A percentile compares a stretch with the other conserved stretches of the same genome.
Conservation (phyloP, 2,888 invertebrate species). For the Amiota communis region DNA sequence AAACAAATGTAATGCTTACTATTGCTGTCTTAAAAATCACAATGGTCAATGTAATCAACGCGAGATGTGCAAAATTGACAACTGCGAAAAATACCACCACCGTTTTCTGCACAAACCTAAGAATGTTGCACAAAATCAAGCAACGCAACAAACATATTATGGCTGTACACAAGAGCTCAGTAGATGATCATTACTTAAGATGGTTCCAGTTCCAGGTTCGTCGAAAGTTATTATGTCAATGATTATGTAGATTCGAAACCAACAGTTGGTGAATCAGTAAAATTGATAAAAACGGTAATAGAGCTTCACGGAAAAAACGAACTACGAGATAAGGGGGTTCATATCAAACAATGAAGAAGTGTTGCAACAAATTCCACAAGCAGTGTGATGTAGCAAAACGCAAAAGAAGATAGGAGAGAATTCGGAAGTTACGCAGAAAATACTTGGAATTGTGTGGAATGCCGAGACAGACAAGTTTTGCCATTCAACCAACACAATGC, state of each 20-base stretch:
- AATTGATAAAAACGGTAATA: conserved; percentile 4
- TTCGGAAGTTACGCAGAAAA: not conserved
- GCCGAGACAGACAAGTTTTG: conserved; percentile 2
- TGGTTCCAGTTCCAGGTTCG: conserved; percentile 22
- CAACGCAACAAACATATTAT: not conserved
- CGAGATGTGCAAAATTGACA: too few relatives aligned
- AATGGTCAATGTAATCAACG: too few relatives aligned
- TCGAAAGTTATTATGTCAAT: conserved; percentile 1
- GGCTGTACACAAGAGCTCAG: conserved; percentile 17
- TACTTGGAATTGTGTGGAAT: not conserved
- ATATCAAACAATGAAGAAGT: conserved; percentile 3
- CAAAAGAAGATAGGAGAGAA: not conserved
- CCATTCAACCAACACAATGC: not conserved
- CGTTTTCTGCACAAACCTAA: conserved; percentile 11
- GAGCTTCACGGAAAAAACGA: not conserved
- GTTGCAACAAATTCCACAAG: not conserved
- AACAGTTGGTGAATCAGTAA: conserved; percentile 5
- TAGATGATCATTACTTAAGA: conserved; percentile 29
- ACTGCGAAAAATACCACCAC: too few relatives aligned
- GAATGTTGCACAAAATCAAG: not conserved
- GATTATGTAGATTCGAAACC: not conserved
- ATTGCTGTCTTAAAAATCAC: too few relatives aligned
- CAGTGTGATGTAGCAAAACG: not conserved
- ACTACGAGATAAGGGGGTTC: too few relatives aligned
- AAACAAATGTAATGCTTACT: too few relatives aligned